Conservation (phyloP, 2,797 vertebrate species). For the Tolypeutes matacus region DNA sequence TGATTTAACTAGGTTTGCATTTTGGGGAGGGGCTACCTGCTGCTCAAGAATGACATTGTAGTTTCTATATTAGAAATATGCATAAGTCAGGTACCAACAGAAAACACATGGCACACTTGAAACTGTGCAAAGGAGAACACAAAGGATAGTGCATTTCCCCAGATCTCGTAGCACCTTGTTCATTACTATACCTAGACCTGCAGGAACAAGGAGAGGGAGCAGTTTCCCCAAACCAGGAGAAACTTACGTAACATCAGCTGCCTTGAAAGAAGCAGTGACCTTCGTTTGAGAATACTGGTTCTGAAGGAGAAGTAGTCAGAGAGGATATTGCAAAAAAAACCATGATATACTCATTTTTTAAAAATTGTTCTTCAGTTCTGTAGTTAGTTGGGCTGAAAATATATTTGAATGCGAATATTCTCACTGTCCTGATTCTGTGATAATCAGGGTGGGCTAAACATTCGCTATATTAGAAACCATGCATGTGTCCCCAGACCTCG, state of each 20-base stretch:
- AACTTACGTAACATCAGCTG: not conserved
- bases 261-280: not conserved
- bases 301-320: not conserved
- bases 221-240: not conserved
- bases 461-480: no score
- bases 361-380: not conserved
- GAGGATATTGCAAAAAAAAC: not conserved
- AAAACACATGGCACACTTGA: not conserved
- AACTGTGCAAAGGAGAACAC: not conserved
- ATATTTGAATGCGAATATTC: no score
- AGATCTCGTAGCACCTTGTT: not conserved
- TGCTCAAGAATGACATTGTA: not conserved
- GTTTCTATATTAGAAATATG: not conserved
- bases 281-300: not conserved
- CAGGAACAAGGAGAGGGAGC: not conserved
- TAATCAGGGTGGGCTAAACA: no score
- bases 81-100: not conserved
- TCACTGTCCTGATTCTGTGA: no score
- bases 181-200: not conserved
- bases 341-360: not conserved
- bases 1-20: conserved; percentile 15
- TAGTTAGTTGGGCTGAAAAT: not conserved
- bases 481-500: no score
- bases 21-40: not conserved
- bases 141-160: not conserved